These are phyloP conservation scores for Orchesellides sinensis DNA, from an alignment of 2,888 invertebrate species.

Conservation along the genomic window DNA sequence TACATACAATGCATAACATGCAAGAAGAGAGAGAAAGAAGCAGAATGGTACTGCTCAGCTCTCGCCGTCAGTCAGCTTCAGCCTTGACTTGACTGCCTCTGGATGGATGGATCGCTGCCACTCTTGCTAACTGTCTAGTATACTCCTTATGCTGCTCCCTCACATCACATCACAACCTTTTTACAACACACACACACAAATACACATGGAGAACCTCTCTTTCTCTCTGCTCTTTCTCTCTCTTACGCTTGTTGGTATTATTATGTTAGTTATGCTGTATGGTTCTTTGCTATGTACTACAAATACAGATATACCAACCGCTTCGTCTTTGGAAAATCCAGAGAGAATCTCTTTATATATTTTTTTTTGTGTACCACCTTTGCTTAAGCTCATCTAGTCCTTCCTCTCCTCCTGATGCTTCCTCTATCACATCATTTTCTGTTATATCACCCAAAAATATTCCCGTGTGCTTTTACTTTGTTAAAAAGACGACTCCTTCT, in stretches of 20 bases:
- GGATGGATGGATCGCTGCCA: conserved; percentile 65
- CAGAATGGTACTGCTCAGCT: conserved; percentile 33
- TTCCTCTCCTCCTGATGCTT: background rate
- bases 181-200: too few species aligned
- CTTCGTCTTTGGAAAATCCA: background rate
- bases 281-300: conserved; percentile 19
- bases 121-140: conserved; percentile 21
- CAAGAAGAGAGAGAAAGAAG: conserved; percentile 32
- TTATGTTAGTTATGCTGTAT: conserved; percentile 55
- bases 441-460: conserved; percentile 4
- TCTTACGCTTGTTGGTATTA: conserved; percentile 50
- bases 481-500: conserved; percentile 24
- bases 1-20: conserved; percentile 58
- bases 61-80: conserved; percentile 30
- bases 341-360: conserved; percentile 21
- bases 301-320: background rate
- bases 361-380: conserved; percentile 11
- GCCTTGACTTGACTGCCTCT: conserved; percentile 62
- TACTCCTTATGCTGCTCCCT: conserved; percentile 2
- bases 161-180: too few species aligned
- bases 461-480: background rate
- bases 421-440: conserved; percentile 7
- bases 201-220: too few species aligned
- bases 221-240: too few species aligned
- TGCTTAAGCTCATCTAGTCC: conserved; percentile 1